phyloP scores from a whole-genome alignment of 2,888 invertebrate species.

The Hesperia comma region DNA sequence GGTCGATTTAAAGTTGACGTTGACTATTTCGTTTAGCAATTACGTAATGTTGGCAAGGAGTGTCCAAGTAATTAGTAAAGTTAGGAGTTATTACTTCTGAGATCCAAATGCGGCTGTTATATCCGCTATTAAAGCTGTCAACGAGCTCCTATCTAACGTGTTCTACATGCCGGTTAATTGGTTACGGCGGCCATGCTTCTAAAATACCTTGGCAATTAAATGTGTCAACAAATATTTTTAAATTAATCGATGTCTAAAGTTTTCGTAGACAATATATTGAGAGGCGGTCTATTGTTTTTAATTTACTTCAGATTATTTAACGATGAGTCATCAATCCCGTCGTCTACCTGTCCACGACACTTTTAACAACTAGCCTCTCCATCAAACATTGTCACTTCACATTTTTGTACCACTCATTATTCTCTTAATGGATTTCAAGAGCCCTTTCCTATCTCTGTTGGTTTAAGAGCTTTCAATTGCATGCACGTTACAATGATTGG shows the following conservation, averaged over 20 bases:
- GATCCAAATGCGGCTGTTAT: slow-evolving; percentile 49
- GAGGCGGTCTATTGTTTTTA: slow-evolving; percentile 13
- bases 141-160: slow-evolving; percentile 28
- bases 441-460: slow-evolving; percentile 42
- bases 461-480: slow-evolving; percentile 40
- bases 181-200: slow-evolving; percentile 51
- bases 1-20: not conserved
- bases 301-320: slow-evolving; percentile 12
- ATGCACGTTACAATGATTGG: slow-evolving; percentile 30
- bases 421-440: slow-evolving; percentile 71
- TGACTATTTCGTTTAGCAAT: slow-evolving; percentile 23
- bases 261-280: not conserved
- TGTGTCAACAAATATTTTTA: slow-evolving; percentile 32
- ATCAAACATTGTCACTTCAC: slow-evolving; percentile 70
- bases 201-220: slow-evolving; percentile 25
- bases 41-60: slow-evolving; percentile 20
- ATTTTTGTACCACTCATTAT: slow-evolving; percentile 71
- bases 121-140: slow-evolving; percentile 33
- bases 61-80: slow-evolving; percentile 62
- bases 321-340: slow-evolving; percentile 74
- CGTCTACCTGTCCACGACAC: slow-evolving; percentile 74
- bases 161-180: slow-evolving; percentile 30
- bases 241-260: not conserved
- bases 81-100: slow-evolving; percentile 43
- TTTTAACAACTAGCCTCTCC: slow-evolving; percentile 61